These are phyloP conservation scores for Melipona quadrifasciata DNA, from an alignment of 1,140 invertebrate species.

Conservation along the genomic window DNA sequence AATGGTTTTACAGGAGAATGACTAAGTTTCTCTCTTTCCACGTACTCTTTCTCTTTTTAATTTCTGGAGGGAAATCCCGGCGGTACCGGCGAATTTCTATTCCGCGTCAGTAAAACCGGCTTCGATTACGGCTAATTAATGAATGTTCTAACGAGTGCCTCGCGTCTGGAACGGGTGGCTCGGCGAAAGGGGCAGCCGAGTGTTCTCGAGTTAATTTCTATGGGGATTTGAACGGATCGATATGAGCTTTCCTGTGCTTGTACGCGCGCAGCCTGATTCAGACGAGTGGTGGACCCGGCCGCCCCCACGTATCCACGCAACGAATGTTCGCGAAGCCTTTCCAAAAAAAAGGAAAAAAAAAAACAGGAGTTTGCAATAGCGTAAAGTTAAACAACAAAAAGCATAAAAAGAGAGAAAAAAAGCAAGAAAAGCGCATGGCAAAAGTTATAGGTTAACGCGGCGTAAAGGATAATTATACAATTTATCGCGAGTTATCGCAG, in stretches of 20 bases:
- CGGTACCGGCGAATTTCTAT: constrained; percentile 53
- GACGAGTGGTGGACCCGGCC: constrained; percentile 5
- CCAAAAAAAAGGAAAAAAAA: neutral
- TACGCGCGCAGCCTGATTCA: constrained; percentile 25
- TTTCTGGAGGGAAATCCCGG: constrained; percentile 47
- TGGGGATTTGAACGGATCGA: constrained; percentile 66
- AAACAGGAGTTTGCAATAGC: neutral
- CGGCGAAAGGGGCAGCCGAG: constrained; percentile 60
- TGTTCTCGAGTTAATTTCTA: constrained; percentile 68
- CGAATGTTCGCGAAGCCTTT: neutral
- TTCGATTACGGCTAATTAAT: constrained; percentile 67
- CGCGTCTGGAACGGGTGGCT: constrained; percentile 49
- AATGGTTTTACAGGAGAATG: constrained; percentile 55
- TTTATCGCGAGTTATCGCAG: constrained; percentile 18
- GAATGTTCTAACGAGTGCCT: constrained; percentile 62
- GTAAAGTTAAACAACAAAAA: neutral
- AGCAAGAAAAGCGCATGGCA: neutral
- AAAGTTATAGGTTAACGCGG: neutral
- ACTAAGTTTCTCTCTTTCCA: constrained; percentile 28
- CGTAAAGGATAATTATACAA: constrained; percentile 11
- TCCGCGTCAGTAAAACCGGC: constrained; percentile 57
- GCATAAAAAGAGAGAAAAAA: neutral
- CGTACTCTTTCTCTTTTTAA: neutral
- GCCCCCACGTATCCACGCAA: constrained; percentile 5
- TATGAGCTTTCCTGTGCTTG: constrained; percentile 43